These are phyloP conservation scores for Eristalinus aeneus DNA, from an alignment of 2,888 invertebrate species.

Conservation along the genomic window DNA sequence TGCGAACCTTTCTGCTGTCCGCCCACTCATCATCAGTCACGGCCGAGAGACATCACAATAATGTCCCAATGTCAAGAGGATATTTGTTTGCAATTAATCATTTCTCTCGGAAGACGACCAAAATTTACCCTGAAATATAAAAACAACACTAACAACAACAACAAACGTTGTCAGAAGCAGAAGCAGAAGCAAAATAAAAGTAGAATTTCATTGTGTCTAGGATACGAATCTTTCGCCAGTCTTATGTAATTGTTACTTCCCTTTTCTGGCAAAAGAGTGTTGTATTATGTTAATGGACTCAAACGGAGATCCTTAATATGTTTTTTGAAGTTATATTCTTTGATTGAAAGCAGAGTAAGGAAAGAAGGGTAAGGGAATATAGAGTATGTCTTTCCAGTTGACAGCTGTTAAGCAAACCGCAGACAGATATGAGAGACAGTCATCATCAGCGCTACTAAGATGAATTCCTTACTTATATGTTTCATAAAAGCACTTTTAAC, in stretches of 20 bases:
- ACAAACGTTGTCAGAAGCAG: not conserved
- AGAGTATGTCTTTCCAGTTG: not conserved
- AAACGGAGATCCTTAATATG: slow-evolving; percentile 5
- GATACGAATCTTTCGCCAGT: slow-evolving; percentile 7
- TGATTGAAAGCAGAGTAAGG: not conserved
- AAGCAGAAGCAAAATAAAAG: not conserved
- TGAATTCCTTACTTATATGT: not conserved
- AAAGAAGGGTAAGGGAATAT: slow-evolving; percentile 8
- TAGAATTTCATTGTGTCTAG: slow-evolving; percentile 20
- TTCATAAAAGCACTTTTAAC: not conserved
- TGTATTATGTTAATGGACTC: slow-evolving; percentile 19
- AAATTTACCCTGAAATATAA: not conserved
- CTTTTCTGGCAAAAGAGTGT: not conserved
- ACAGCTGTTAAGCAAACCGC: slow-evolving; percentile 9
- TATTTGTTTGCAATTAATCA: slow-evolving; percentile 52
- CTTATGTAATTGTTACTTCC: slow-evolving; percentile 13
- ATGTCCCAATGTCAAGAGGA: slow-evolving; percentile 45
- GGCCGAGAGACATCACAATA: slow-evolving; percentile 23
- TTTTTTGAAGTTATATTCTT: slow-evolving; percentile 17
- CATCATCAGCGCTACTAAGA: not conserved
- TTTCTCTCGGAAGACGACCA: slow-evolving; percentile 1
- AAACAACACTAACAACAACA: not conserved
- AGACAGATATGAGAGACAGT: not conserved
- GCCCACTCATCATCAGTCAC: slow-evolving; percentile 15
- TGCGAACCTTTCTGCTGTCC: slow-evolving; percentile 3